These are phyloP conservation scores for Callospermophilus lateralis DNA, from an alignment of 2,113 vertebrate species.

Conservation along the genomic window DNA sequence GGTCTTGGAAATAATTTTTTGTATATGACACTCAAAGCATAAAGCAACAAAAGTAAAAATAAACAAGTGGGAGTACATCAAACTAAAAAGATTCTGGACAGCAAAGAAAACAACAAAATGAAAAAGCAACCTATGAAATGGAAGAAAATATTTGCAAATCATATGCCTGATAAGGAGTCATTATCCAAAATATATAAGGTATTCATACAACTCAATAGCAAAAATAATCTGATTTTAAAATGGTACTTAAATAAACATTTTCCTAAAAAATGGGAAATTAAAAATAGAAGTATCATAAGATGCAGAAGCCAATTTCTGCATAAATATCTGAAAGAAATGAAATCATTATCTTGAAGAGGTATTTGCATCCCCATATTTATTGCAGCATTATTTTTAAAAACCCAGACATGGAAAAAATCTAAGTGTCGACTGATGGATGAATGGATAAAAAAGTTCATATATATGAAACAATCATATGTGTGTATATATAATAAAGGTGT, in stretches of 20 bases:
- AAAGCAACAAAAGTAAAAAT: neutral
- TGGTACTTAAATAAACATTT: too few relatives aligned
- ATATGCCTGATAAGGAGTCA: neutral
- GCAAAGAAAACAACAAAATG: neutral
- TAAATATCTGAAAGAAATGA: neutral
- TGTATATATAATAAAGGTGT: neutral
- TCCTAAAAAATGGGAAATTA: too few relatives aligned
- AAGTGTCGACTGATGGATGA: neutral
- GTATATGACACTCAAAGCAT: neutral
- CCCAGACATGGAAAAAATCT: neutral
- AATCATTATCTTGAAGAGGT: neutral
- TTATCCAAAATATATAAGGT: neutral
- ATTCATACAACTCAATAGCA: neutral
- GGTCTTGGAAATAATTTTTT: neutral
- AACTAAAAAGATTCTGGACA: neutral
- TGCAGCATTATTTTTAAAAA: neutral
- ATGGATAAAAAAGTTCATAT: neutral
- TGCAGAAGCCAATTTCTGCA: neutral
- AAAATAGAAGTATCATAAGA: too few relatives aligned
- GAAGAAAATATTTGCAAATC: neutral
- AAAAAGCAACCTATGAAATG: neutral
- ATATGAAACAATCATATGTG: neutral
- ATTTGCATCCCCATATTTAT: neutral
- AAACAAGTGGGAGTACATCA: neutral
- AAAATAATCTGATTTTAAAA: neutral